phyloP scores from a whole-genome alignment of 2,113 vertebrate species.

The Corythornis madagascariensis region DNA sequence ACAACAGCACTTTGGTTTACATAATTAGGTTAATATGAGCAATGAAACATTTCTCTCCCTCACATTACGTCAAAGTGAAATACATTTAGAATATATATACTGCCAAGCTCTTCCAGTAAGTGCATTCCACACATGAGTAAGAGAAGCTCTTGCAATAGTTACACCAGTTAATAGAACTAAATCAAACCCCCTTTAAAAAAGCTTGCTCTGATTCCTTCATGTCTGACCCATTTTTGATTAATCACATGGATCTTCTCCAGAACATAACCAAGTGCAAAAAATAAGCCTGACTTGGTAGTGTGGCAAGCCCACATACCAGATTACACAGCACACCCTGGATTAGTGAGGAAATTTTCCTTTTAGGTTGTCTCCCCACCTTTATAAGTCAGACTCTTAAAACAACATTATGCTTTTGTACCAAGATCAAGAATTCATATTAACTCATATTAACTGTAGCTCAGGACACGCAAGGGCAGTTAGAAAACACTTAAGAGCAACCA shows the following conservation, averaged over 20 bases:
- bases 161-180: neutral
- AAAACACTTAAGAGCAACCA: conserved; percentile 13
- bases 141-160: neutral
- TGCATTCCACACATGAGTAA: neutral
- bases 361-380: neutral
- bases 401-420: neutral
- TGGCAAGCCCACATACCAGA: neutral
- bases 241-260: conserved; percentile 29
- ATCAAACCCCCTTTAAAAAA: neutral
- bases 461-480: neutral
- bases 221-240: conserved; percentile 17
- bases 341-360: neutral
- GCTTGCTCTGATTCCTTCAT: conserved; percentile 36
- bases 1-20: conserved; percentile 64
- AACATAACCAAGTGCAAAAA: neutral
- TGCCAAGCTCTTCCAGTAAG: conserved; percentile 1
- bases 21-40: conserved; percentile 48
- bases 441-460: neutral
- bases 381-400: neutral
- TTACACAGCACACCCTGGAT: neutral
- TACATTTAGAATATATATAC: neutral
- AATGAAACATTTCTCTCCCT: conserved; percentile 40
- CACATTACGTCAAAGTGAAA: conserved; percentile 42
- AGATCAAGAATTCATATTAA: neutral
- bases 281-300: neutral